Evolutionary conservation across 2,888 invertebrate species (phyloP), one percentile per base, ranked within the genome.

Genomic region (Macropis europaea): DNA sequence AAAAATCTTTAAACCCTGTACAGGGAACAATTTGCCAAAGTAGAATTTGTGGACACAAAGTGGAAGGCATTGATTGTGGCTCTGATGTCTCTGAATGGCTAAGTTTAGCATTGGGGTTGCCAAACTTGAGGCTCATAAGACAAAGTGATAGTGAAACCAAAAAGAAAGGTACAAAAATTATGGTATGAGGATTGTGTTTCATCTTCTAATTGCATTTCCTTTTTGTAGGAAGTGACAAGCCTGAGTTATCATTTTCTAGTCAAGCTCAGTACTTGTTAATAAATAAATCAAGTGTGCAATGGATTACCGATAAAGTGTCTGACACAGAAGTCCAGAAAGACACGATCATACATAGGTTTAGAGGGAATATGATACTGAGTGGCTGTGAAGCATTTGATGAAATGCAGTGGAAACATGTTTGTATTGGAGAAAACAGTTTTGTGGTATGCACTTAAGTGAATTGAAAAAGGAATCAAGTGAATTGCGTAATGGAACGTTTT

Each of bases 301-400:
- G 95, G 93, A 90, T 98, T 48, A 90, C 91, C 61, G 90, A 92
- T 53, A 93, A 92, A 88, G 91, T 95, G 30, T 86, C 91, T 32
- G 79, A 86, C 36, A 77, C 81, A 3, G 92, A 93, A 66, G 91
- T 91, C 32, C 82, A 90, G 43, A 85, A 92, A 40, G 92, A 93
- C 30, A 92, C 93, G 76, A 91, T 97, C 32, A 91, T 95, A 2
- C 92, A 93, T 70, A 92, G 99, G 80, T 99, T 99, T 90, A 92
- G 99, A 84, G 95, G 96, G n/a, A 99, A 99, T 91, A 92, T 99
- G 36, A 92, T 98, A 1, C 92, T 98, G 11, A 93, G 94, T 75
- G 95, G 95, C 57, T 90, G 92, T 1, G 84, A 91, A 24, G 92
- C 96, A n/a, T 94, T 97, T 84, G 93, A 93, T 26, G 99, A 99